These are phyloP conservation scores for Xestia sexstrigata DNA, from an alignment of 2,888 invertebrate genomes.

Conservation along the genomic window DNA sequence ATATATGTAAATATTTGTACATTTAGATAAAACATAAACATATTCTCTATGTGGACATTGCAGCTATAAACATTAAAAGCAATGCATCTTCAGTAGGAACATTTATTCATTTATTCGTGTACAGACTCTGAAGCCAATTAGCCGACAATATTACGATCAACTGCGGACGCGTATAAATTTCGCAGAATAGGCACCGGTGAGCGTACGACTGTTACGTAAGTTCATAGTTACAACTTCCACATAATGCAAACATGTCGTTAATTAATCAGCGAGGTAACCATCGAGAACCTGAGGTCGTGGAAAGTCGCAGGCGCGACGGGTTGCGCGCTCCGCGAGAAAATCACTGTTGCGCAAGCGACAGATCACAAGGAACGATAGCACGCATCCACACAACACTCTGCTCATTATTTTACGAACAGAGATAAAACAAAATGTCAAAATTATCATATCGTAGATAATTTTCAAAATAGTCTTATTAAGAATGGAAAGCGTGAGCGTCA, in stretches of 20 bases:
- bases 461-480: slow-evolving; percentile 4
- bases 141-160: slow-evolving; percentile 17
- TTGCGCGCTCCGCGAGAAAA: slow-evolving; percentile 71
- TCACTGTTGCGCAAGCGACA: slow-evolving; percentile 68
- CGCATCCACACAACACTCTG: slow-evolving; percentile 20
- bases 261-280: slow-evolving; percentile 67
- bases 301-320: slow-evolving; percentile 72
- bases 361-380: slow-evolving; percentile 57
- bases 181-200: slow-evolving; percentile 28
- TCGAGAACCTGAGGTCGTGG: slow-evolving; percentile 75
- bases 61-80: slow-evolving; percentile 32
- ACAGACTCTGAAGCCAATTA: slow-evolving; percentile 20
- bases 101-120: slow-evolving; percentile 19
- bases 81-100: slow-evolving; percentile 28
- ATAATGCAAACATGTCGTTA: slow-evolving; percentile 56
- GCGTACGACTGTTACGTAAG: slow-evolving; percentile 46
- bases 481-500: slow-evolving; percentile 36
- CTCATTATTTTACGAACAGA: slow-evolving; percentile 18
- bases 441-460: slow-evolving; percentile 14
- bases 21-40: slow-evolving; percentile 38
- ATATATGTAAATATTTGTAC: slow-evolving; percentile 48
- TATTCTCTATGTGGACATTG: slow-evolving; percentile 30
- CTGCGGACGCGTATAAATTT: slow-evolving; percentile 38
- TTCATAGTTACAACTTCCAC: slow-evolving; percentile 50
- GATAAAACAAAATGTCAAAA: slow-evolving; percentile 36